phyloP scores from a whole-genome alignment of 2,888 invertebrate species.

The Megalurothrips usitatus region DNA sequence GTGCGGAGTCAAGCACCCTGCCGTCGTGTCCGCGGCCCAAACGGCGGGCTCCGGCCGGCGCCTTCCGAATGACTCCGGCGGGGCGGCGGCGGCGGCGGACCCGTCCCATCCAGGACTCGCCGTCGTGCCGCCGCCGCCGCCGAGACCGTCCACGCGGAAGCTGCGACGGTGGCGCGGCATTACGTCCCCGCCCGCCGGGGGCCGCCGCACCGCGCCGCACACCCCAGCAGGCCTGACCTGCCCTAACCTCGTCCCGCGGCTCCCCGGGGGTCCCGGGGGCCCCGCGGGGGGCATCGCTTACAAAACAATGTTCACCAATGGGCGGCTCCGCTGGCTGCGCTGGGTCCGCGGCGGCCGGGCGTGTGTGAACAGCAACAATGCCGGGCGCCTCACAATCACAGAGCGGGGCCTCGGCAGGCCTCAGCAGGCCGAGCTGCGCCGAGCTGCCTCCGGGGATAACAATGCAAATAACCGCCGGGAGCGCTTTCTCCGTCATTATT shows the following conservation, averaged over 20 bases:
- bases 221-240: not conserved
- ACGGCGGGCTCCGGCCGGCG: no score
- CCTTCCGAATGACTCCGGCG: no score
- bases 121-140: no score
- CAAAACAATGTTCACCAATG: slow-evolving; percentile 12
- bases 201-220: not conserved
- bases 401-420: no score
- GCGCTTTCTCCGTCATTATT: slow-evolving; percentile 22
- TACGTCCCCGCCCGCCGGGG: not conserved
- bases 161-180: no score
- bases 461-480: slow-evolving; percentile 24
- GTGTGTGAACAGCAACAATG: slow-evolving; percentile 26
- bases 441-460: no score
- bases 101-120: no score
- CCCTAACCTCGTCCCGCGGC: not conserved
- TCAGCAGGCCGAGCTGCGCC: no score
- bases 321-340: not conserved
- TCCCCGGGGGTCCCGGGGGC: not conserved
- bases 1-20: no score
- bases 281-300: not conserved
- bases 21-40: no score
- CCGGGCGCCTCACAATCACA: not conserved
- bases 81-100: no score
- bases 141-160: no score
- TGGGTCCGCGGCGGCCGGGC: not conserved